Base-by-base conservation (phyloP, 2,888 invertebrate genomes). In the Drosophila kambysellisi region DNA sequence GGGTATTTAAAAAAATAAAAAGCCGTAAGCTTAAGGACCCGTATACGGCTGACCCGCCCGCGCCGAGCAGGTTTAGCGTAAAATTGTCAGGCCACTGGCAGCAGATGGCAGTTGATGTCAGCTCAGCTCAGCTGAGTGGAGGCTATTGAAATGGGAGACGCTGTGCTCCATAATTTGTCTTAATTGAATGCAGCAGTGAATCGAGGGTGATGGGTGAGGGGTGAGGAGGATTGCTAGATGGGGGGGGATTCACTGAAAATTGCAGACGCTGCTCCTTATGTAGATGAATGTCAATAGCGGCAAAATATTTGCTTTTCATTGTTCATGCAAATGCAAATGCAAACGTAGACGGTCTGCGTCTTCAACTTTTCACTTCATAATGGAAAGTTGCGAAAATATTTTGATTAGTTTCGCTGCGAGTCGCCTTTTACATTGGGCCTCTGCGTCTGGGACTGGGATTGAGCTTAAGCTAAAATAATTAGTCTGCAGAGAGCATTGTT, bases 301-400 rank as follows among this genome's bases (percentile, higher is more conserved):
- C 76, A 90, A 90, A 90, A 87, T 87, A 90, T 87, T 87, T 87
- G 89, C 84, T 73, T 90, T 87, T 86, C 90, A 90, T 87, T 90
- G 87, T 87, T 87, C 83, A 90, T 83, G 87, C 82, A 79, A 89
- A 87, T 88, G 90, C 87, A 83, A 90, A 88, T 88, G 90, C 87
- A 83, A 90, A 88, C 79, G 83, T 79, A 88, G 77, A 83, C 78
- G 32, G 61, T 58, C n/a, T 50, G 71, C 62, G 83, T 77, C 86
- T 88, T 88, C 90, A 86, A 90, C 90, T 88, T 86, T 90, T 86
- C 90, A 90, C 89, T 86, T 86, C 87, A 90, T 86, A 86, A 90
- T 90, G 88, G 89, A 90, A 87, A 87, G 88, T 89, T 87, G 90
- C 88, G 84, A 90, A 90, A 87, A 87, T 88, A 87, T 87, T 87